A percentile compares a stretch with the other conserved stretches of the same genome.
These are phyloP conservation scores for Drosophila imparisetae DNA, from an alignment of 2,888 invertebrate genomes.

Conservation along the genomic window DNA sequence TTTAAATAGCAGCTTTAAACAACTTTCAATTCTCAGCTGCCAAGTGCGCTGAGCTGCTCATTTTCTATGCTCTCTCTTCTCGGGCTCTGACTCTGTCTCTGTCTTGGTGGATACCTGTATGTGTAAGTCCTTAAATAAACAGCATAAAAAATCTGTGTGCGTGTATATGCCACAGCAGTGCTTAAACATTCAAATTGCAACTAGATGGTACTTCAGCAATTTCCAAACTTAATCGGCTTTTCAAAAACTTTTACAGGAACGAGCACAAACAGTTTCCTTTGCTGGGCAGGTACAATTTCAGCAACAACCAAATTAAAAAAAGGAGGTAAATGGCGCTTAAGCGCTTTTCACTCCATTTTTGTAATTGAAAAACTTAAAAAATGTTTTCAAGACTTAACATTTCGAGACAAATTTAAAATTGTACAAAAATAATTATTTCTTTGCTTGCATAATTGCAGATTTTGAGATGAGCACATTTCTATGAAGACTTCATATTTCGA, in stretches of 20 bases:
- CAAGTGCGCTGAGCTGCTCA: constrained; percentile 37
- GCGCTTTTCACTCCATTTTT: neutral
- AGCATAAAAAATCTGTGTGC: neutral
- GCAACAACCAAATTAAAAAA: neutral
- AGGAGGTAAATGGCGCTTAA: neutral
- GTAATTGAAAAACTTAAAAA: neutral
- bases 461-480: neutral
- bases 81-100: constrained; percentile 8
- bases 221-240: constrained; percentile 32
- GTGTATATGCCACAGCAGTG: constrained; percentile 16
- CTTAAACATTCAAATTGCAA: constrained; percentile 31
- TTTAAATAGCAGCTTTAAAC: constrained; percentile 43
- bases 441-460: too few relatives aligned
- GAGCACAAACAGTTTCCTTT: neutral
- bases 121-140: constrained; percentile 21
- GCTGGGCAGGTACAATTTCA: neutral
- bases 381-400: neutral
- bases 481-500: neutral
- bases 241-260: constrained; percentile 14
- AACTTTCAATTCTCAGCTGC: constrained; percentile 36
- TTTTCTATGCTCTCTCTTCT: constrained; percentile 40
- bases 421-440: neutral
- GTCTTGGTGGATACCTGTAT: constrained; percentile 1
- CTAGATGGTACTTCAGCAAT: constrained; percentile 14
- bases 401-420: neutral